Percentiles rank a stretch among this genome's conserved stretches.
Conservation (phyloP, 2,113 vertebrate species). For the zebrafish (Danio rerio) region DNA sequence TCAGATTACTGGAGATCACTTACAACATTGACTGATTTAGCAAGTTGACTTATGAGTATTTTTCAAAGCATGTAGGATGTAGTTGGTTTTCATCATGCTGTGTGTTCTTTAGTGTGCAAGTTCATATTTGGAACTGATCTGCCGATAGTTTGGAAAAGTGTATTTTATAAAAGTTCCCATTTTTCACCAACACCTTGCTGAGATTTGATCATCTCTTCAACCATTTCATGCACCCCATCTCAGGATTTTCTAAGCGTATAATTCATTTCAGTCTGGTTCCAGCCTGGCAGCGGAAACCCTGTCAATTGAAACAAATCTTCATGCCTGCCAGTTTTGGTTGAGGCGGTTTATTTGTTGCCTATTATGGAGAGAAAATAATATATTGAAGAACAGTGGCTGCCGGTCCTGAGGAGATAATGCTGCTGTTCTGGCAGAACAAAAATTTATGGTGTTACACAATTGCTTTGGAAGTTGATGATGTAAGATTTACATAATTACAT, state of each 20-base stretch:
- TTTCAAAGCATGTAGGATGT: not conserved
- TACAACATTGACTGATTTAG: not conserved
- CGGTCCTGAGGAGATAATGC: not conserved
- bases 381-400: slow-evolving; percentile 1
- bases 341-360: slow-evolving; percentile 14
- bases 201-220: slow-evolving; percentile 17
- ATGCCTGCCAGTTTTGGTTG: slow-evolving; percentile 24
- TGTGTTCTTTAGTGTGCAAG: not conserved
- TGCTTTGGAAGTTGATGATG: slow-evolving; percentile 12
- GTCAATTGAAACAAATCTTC: slow-evolving; percentile 20
- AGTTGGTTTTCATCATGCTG: not conserved
- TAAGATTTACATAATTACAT: not conserved
- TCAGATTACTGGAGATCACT: not conserved
- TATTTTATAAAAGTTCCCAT: not conserved
- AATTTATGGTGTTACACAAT: not conserved
- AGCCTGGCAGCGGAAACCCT: not conserved
- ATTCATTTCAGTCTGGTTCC: slow-evolving; percentile 21
- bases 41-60: not conserved
- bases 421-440: not conserved
- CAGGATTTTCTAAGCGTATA: not conserved
- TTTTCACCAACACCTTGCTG: not conserved
- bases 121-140: not conserved
- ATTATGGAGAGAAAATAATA: slow-evolving; percentile 10
- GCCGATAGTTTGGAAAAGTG: not conserved
- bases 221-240: slow-evolving; percentile 6